A percentile compares a stretch with the other conserved stretches of the same genome.
These are phyloP conservation scores for Mycteria americana DNA, from an alignment of 2,797 vertebrate genomes.

Conservation along the genomic window DNA sequence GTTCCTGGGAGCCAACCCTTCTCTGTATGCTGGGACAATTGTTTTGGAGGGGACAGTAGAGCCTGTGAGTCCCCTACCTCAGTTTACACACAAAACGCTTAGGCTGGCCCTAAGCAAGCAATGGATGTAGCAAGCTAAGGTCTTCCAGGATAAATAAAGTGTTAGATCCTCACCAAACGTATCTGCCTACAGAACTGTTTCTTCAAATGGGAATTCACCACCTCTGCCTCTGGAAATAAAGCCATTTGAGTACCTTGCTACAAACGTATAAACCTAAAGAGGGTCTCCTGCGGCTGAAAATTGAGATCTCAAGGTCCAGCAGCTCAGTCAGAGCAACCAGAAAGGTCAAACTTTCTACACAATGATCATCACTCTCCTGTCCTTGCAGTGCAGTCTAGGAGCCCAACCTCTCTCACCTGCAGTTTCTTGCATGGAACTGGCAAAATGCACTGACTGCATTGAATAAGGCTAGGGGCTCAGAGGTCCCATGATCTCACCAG, in stretches of 20 bases:
- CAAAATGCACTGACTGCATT: neutral
- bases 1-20: neutral
- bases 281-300: neutral
- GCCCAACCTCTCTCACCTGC: neutral
- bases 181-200: neutral
- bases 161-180: neutral
- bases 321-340: neutral
- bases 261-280: neutral
- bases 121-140: neutral
- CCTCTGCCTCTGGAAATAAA: neutral
- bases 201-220: neutral
- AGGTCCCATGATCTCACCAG: neutral
- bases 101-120: neutral
- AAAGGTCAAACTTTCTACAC: neutral
- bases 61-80: neutral
- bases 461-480: neutral
- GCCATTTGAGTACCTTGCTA: neutral
- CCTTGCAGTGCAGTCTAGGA: neutral
- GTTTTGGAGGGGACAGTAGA: neutral
- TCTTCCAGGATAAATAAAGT: neutral
- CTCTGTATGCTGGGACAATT: neutral
- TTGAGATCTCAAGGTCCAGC: neutral
- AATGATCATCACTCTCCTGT: neutral
- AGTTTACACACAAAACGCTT: neutral
- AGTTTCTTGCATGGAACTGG: neutral